Conservation (phyloP, 2,797 vertebrate species). For the Pseudochromis fuscus region DNA sequence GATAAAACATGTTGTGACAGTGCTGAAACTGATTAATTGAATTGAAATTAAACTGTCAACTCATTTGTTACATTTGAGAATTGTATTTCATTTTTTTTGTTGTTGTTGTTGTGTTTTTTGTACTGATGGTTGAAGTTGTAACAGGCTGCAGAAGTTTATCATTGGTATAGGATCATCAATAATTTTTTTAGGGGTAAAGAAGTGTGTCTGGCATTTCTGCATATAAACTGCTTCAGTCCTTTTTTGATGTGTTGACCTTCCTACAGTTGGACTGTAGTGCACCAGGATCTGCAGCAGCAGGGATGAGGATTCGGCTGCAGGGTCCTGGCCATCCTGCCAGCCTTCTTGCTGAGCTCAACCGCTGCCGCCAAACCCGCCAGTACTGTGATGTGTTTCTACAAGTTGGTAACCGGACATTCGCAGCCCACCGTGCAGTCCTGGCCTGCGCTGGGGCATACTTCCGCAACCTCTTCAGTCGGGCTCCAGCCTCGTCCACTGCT, state of each 20-base stretch:
- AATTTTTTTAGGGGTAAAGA: no score
- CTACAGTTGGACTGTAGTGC: constrained; percentile 60
- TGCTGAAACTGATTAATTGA: no score
- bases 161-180: no score
- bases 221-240: background rate
- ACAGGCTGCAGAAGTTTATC: no score
- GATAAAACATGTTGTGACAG: no score
- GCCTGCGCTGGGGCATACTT: constrained; percentile 93
- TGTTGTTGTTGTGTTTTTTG: no score
- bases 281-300: constrained; percentile 81
- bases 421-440: constrained; percentile 93
- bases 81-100: no score
- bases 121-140: no score
- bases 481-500: constrained; percentile 76
- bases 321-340: constrained; percentile 93
- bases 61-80: no score
- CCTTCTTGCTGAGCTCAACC: constrained; percentile 94
- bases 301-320: constrained; percentile 97
- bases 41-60: no score
- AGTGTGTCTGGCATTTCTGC: background rate
- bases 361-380: constrained; percentile 90
- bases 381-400: constrained; percentile 95
- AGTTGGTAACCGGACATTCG: constrained; percentile 92
- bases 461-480: constrained; percentile 88
- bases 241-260: background rate